Conservation (phyloP, 2,888 invertebrate genomes). For the Rhagonycha lutea region DNA sequence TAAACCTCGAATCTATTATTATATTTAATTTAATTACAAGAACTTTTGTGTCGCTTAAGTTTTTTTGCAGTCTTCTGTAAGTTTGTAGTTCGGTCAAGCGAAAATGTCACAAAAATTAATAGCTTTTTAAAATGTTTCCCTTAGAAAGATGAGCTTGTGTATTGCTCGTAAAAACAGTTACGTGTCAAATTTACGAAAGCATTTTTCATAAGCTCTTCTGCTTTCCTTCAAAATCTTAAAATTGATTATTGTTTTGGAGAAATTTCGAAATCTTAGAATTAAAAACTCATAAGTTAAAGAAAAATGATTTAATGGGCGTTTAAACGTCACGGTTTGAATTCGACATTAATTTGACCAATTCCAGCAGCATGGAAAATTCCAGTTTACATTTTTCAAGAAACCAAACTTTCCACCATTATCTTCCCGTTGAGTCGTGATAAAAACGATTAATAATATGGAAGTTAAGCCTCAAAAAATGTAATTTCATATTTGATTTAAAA, state of each 20-base stretch:
- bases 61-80: background rate
- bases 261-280: background rate
- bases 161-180: background rate
- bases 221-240: background rate
- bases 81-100: background rate
- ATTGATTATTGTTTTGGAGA: background rate
- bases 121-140: background rate
- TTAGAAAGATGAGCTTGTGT: background rate
- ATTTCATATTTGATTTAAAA: too few relatives aligned
- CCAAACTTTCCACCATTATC: too few relatives aligned
- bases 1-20: background rate
- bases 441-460: too few relatives aligned
- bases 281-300: too few relatives aligned
- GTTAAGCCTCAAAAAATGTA: too few relatives aligned
- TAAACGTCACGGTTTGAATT: too few relatives aligned
- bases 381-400: too few relatives aligned
- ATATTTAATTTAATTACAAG: background rate
- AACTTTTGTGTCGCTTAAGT: background rate
- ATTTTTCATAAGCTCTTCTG: background rate
- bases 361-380: too few relatives aligned
- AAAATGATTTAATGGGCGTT: too few relatives aligned
- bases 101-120: background rate
- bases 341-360: too few relatives aligned
- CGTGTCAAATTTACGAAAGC: background rate
- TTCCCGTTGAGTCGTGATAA: too few relatives aligned